These are phyloP conservation scores for Protosalanx chinensis DNA, from an alignment of 2,797 vertebrate species.

Conservation along the genomic window DNA sequence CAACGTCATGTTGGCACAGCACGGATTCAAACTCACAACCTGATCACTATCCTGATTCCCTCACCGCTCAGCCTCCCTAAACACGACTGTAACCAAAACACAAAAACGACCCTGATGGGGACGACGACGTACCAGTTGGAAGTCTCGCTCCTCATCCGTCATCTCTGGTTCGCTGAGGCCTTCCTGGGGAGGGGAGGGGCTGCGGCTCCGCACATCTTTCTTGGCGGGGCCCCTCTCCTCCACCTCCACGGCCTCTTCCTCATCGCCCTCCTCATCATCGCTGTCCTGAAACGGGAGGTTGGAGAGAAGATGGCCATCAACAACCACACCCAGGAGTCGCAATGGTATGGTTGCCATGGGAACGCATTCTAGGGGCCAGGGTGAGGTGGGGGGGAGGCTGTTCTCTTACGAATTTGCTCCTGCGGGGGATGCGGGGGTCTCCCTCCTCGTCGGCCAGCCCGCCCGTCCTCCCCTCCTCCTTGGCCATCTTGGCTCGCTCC, in stretches of 20 bases:
- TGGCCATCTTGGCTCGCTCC: conserved; percentile 87
- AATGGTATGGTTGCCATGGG: background rate
- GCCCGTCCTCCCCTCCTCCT: conserved; percentile 78
- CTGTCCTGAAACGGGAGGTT: conserved; percentile 72
- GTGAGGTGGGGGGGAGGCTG: background rate
- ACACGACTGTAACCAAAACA: no score
- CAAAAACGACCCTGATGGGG: no score
- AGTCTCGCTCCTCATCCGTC: conserved; percentile 96
- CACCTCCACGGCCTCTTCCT: conserved; percentile 74
- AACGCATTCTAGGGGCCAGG: background rate
- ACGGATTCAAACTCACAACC: no score
- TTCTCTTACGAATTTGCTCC: conserved; percentile 96
- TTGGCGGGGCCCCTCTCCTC: conserved; percentile 72
- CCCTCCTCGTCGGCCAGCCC: conserved; percentile 77
- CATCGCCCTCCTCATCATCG: conserved; percentile 83
- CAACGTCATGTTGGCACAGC: no score
- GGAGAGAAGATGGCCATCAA: background rate
- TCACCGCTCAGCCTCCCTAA: no score
- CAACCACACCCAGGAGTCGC: background rate
- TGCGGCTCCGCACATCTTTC: conserved; percentile 72
- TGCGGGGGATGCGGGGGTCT: conserved; percentile 88
- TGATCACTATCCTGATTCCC: no score
- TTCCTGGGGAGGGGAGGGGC: conserved; percentile 87
- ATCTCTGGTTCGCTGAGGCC: conserved; percentile 94
- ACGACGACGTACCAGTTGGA: conserved; percentile 90